Evolutionary conservation across 2,113 vertebrate species (phyloP), one percentile per base, ranked within the genome.

Genomic region (Nansenia antarctica): DNA sequence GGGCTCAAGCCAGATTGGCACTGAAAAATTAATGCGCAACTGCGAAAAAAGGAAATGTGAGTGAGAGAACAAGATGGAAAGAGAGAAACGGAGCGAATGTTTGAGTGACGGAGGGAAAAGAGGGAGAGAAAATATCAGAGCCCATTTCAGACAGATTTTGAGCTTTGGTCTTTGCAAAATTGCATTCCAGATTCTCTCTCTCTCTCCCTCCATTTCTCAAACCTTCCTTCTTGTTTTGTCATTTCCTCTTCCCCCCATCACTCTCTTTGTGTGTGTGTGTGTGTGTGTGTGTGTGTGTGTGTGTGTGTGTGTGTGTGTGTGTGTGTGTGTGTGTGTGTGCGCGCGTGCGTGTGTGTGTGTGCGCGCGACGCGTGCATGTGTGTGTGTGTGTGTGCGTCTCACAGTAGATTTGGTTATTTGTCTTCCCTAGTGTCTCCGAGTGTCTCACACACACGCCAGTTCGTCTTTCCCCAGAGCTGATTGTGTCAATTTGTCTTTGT

Each of bases 21-120:
- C 86, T 92, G 86, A 93, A 93, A 92, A 87, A 92, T 92, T 90
- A 78, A 92, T 93, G 92, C 59, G 79, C 85, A 85, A 90, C 83
- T 74, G 81, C 85, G 78, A 83, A 85, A 76, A 79, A 79, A 71
- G 67, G 71, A n/a, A n/a, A n/a, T 58, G 74, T 7, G 24, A 61
- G 76, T 12, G 70, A 73, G 80, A 65, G 27, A 35, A 31, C 18
- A 62, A 20, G 79, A 83, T 45, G 67, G 72, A 83, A 52, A 73
- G 47, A 63, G 49, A 59, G 67, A 85, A 74, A 6, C 20, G 39
- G 62, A 30, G 74, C 78, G 82, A 88, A n/a, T n/a, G n/a, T n/a
- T n/a, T n/a, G n/a, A n/a, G n/a, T n/a, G n/a, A n/a, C 49, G 45
- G 59, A 74, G 72, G 60, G 49, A 49, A 58, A 73, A 2, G 30